phyloP scores from a whole-genome alignment of 2,888 invertebrate species.

The Drosophila mettleri region DNA sequence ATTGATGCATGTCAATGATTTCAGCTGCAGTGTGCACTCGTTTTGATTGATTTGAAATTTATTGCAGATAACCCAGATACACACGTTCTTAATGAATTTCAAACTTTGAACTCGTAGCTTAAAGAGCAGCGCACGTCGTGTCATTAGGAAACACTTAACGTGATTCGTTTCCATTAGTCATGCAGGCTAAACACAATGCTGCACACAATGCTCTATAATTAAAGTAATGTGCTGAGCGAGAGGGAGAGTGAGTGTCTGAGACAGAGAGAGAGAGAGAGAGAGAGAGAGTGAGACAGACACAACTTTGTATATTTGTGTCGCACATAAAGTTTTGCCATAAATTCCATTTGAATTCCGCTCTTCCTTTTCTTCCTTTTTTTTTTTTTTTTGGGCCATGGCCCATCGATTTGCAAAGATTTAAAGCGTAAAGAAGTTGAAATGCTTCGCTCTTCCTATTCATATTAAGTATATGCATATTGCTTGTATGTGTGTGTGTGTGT shows the following conservation, averaged over 20 bases:
- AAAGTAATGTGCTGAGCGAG: constrained; percentile 30
- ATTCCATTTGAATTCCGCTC: constrained; percentile 56
- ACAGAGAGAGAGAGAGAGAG: not conserved
- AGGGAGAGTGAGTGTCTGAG: not conserved
- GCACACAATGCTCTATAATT: constrained; percentile 35
- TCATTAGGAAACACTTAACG: constrained; percentile 15
- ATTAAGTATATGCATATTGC: constrained; percentile 50
- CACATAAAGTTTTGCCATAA: constrained; percentile 57
- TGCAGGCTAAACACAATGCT: constrained; percentile 22
- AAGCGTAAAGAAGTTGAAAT: constrained; percentile 62
- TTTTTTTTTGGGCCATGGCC: constrained; percentile 46
- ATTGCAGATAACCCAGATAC: constrained; percentile 1
- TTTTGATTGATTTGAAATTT: constrained; percentile 34
- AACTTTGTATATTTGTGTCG: constrained; percentile 48
- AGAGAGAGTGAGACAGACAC: not conserved
- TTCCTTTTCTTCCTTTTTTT: constrained; percentile 22
- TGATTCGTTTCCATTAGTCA: constrained; percentile 39
- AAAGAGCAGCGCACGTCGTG: constrained; percentile 6
- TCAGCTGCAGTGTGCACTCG: not conserved
- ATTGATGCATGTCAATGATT: constrained; percentile 31
- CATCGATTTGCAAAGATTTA: constrained; percentile 63
- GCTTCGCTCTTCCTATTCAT: constrained; percentile 46
- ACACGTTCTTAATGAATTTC: constrained; percentile 4
- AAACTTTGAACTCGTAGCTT: constrained; percentile 10
- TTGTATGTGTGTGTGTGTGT: constrained; percentile 21